Evolutionary conservation across 30 jellyfish, hydroid and myxozoan species (phyloP).

Genomic region (Turritopsis rubra): DNA sequence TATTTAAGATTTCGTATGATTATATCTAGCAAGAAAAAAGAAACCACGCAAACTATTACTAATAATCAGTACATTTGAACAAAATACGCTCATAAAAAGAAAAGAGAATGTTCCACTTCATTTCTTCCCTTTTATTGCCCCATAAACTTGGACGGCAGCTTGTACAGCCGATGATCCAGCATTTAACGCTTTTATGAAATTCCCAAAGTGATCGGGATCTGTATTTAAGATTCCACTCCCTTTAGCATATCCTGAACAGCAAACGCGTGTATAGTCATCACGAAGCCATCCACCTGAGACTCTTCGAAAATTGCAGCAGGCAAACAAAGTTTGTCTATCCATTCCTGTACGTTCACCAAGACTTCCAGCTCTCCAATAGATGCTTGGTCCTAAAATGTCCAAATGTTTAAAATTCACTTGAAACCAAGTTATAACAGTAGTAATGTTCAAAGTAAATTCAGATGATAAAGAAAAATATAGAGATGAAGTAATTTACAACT

Average conservation of each 20-base stretch:
- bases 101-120: not conserved
- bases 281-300: not conserved
- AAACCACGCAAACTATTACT: no score
- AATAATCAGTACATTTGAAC: not conserved
- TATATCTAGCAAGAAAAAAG: no score
- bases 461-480: no score
- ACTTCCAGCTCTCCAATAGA: not conserved
- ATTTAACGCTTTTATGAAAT: not conserved
- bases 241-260: not conserved
- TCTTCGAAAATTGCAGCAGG: not conserved
- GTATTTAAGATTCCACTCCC: not conserved
- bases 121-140: not conserved
- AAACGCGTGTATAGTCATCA: not conserved
- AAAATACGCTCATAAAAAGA: not conserved
- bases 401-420: no score
- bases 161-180: not conserved
- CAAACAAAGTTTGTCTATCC: not conserved
- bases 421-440: no score
- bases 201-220: not conserved
- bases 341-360: not conserved
- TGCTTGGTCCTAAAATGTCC: not conserved
- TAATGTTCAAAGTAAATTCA: no score
- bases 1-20: no score
- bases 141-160: not conserved
- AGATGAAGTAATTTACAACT: no score